Base-by-base conservation (phyloP, 92 coral and sea anemone genomes). In the Scolanthus callimorphus region DNA sequence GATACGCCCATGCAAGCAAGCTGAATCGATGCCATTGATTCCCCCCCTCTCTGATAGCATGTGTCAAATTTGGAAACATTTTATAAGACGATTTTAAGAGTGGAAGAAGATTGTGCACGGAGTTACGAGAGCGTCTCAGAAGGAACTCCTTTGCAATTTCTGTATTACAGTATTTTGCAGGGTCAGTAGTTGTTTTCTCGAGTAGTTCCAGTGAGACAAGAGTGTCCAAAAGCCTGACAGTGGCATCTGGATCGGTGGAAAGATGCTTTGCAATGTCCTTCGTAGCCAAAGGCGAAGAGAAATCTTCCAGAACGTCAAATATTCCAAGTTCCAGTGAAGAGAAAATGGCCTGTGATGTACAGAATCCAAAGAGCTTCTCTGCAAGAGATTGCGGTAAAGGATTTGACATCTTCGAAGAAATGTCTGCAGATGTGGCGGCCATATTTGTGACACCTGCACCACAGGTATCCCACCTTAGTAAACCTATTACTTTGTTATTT, bases 11-110 rank as follows among this genome's bases (percentile, higher is more conserved):
- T 1, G 51, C 2, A 19, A 59, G 15, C 8, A 59, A 59, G 6
- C 65, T 50, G 0, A 83, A 68, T 2, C 65, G 49, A 51, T 50
- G 12, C 89, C 89, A 82, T 72, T 76, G 89, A 27, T 39, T 75
- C 29, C 58, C 38, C 17, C 89, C 88, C 17, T 81, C 88, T 11
- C 30, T 53, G 21, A 76, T 73, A 22, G 83, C 89, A 24, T 47
- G 57, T 13, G 68, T 55, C 23, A 82, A 43, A 17, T 69, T 58
- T 28, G 51, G 61, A 25, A 76, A 64, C 0, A 82, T 64, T 13
- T 62, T 70, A 29, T 60, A 76, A 28, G 38, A 28, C 60, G 39
- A 37, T 23, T 53, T 62, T 17, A 72, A 29, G 41, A 58, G 59
- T 6, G 24, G 44, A 2, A 68, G 39, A 47, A 55, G 52, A 10